Percentiles rank a stretch among this genome's conserved stretches.
These are phyloP conservation scores for Lutraria lutraria DNA, from an alignment of 2,888 invertebrate genomes.

Conservation along the genomic window DNA sequence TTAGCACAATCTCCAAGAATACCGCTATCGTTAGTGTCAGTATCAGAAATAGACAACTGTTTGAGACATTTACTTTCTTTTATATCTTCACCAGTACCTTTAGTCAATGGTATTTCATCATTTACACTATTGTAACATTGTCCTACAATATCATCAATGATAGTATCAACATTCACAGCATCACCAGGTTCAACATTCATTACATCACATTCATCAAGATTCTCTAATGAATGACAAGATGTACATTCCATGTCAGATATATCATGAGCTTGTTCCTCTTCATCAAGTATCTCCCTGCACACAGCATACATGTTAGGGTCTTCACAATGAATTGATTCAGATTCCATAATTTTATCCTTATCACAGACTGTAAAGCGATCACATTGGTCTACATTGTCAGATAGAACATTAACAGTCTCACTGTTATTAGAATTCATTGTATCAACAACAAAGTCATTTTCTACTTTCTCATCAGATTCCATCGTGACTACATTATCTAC, in stretches of 20 bases:
- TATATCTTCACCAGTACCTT: not conserved
- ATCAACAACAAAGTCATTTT: not conserved
- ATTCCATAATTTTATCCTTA: not conserved
- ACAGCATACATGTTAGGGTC: slow-evolving; percentile 57
- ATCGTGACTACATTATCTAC: not conserved
- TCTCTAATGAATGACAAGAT: slow-evolving; percentile 63
- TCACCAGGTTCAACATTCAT: not conserved
- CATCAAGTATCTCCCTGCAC: slow-evolving; percentile 54
- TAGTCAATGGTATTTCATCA: slow-evolving; percentile 22
- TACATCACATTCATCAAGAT: slow-evolving; percentile 36
- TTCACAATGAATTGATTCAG: not conserved
- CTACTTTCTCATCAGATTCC: not conserved
- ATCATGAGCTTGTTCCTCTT: slow-evolving; percentile 12
- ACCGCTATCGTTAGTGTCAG: slow-evolving; percentile 58
- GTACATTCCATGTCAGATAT: slow-evolving; percentile 35
- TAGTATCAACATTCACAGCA: not conserved
- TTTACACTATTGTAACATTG: not conserved
- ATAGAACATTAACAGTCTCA: not conserved
- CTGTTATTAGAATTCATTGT: not conserved
- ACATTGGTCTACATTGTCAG: not conserved
- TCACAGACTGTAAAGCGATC: not conserved
- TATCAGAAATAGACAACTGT: slow-evolving; percentile 56
- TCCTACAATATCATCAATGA: not conserved
- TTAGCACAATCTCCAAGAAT: slow-evolving; percentile 45
- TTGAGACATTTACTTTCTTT: slow-evolving; percentile 13